Percentiles rank a stretch among this genome's conserved stretches.
Conservation (phyloP, 2,888 invertebrate species). For the Sinopyrophorus schimmeli region DNA sequence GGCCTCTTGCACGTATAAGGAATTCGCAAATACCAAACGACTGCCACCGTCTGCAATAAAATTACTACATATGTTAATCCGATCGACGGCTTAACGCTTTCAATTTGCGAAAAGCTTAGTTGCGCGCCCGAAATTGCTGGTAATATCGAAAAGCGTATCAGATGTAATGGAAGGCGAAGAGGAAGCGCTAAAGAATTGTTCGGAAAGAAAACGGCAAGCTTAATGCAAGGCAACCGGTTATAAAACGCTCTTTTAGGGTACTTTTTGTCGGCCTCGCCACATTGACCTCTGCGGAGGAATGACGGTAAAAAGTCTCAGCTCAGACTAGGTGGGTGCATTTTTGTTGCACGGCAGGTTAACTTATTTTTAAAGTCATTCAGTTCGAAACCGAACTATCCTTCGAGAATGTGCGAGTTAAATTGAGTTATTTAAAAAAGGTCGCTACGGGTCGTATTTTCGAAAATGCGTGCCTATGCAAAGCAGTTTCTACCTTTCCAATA, state of each 20-base stretch:
- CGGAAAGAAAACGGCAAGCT: slow-evolving; percentile 15
- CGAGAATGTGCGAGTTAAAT: slow-evolving; percentile 13
- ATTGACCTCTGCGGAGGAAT: slow-evolving; percentile 29
- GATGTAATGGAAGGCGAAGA: not conserved
- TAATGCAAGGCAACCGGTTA: slow-evolving; percentile 25
- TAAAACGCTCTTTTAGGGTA: slow-evolving; percentile 26
- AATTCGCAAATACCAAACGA: slow-evolving; percentile 20
- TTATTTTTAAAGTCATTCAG: slow-evolving; percentile 17
- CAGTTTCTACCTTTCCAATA: not conserved
- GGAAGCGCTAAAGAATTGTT: no score
- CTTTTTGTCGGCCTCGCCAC: slow-evolving; percentile 26
- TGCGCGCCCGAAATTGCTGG: no score
- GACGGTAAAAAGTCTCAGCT: slow-evolving; percentile 27
- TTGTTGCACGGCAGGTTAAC: slow-evolving; percentile 28
- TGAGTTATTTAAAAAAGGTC: slow-evolving; percentile 19
- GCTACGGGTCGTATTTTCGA: slow-evolving; percentile 5
- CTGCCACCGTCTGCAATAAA: slow-evolving; percentile 17
- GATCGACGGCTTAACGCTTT: no score
- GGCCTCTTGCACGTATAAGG: slow-evolving; percentile 23
- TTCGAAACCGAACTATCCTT: slow-evolving; percentile 3
- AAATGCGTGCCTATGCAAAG: not conserved
- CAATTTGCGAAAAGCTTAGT: no score
- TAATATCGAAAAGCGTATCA: slow-evolving; percentile 3
- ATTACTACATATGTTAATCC: no score
- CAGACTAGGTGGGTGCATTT: slow-evolving; percentile 30